A percentile compares a stretch with the other conserved stretches of the same genome.
These are phyloP conservation scores for Paedocypris micromegethes DNA, from an alignment of 2,797 vertebrate genomes.

Conservation along the genomic window DNA sequence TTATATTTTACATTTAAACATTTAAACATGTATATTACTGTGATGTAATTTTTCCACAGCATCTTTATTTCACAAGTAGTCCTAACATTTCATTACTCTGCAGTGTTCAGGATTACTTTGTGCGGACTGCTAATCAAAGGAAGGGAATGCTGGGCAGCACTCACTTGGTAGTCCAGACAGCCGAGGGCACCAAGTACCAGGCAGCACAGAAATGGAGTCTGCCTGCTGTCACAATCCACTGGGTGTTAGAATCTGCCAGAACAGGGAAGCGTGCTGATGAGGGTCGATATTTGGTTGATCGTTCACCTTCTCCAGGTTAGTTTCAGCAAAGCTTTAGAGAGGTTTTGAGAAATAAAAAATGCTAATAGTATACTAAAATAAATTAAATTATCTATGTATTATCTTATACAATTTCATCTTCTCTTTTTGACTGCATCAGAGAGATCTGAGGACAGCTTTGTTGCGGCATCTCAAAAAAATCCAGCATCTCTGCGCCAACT, in stretches of 20 bases:
- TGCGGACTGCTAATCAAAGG: slow-evolving; percentile 80
- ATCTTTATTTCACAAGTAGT: not conserved
- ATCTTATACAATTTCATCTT: not conserved
- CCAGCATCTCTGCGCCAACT: slow-evolving; percentile 38
- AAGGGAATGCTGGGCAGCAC: slow-evolving; percentile 93
- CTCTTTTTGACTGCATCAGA: slow-evolving; percentile 49
- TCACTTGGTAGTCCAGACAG: slow-evolving; percentile 83
- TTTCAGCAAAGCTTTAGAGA: not conserved
- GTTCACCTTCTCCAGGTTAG: slow-evolving; percentile 70
- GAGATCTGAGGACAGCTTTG: slow-evolving; percentile 66
- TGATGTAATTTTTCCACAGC: too few relatives aligned
- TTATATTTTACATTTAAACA: too few relatives aligned
- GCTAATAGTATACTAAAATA: too few relatives aligned
- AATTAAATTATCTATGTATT: too few relatives aligned
- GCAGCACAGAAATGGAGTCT: slow-evolving; percentile 92
- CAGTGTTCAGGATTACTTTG: slow-evolving; percentile 96
- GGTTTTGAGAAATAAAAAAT: too few relatives aligned
- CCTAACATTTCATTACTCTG: not conserved
- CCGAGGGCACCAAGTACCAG: slow-evolving; percentile 89
- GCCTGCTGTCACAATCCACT: slow-evolving; percentile 81
- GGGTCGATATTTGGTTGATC: slow-evolving; percentile 77
- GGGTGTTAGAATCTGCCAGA: slow-evolving; percentile 85
- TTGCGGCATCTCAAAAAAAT: slow-evolving; percentile 66
- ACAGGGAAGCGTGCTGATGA: slow-evolving; percentile 77
- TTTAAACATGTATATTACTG: too few relatives aligned